These are phyloP conservation scores for Metopolophium dirhodum DNA, from an alignment of 1,140 invertebrate species.

Conservation along the genomic window DNA sequence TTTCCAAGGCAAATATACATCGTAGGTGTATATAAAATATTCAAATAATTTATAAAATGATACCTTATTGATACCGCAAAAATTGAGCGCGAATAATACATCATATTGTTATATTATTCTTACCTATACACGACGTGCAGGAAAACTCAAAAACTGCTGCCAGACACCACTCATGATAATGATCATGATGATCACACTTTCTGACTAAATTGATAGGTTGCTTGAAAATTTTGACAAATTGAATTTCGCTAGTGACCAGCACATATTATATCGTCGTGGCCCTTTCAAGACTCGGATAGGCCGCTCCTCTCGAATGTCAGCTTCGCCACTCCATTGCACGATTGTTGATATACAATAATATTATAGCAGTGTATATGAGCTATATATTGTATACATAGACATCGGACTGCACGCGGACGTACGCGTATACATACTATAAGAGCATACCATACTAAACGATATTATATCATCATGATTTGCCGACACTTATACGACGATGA, in stretches of 20 bases:
- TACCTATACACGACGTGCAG: not conserved
- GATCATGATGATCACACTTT: not conserved
- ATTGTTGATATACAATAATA: not conserved
- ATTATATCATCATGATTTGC: not conserved
- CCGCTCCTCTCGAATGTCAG: not conserved
- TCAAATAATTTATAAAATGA: not conserved
- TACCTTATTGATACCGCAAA: not conserved
- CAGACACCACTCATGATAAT: not conserved
- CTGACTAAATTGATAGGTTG: not conserved
- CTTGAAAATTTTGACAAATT: not conserved
- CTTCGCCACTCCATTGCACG: not conserved
- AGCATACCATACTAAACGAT: not conserved
- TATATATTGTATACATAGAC: not conserved
- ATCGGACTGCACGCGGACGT: not conserved
- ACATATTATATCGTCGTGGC: not conserved
- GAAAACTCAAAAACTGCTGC: not conserved
- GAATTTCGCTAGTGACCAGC: not conserved
- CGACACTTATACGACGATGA: conserved; percentile 4
- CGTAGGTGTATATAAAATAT: not conserved
- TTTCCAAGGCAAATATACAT: not conserved
- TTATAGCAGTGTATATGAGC: not conserved
- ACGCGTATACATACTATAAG: not conserved
- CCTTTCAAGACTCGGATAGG: not conserved
- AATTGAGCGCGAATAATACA: no score
- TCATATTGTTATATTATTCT: no score